Evolutionary conservation across 2,888 invertebrate species (phyloP).

Genomic region (Watsonalla cultraria): DNA sequence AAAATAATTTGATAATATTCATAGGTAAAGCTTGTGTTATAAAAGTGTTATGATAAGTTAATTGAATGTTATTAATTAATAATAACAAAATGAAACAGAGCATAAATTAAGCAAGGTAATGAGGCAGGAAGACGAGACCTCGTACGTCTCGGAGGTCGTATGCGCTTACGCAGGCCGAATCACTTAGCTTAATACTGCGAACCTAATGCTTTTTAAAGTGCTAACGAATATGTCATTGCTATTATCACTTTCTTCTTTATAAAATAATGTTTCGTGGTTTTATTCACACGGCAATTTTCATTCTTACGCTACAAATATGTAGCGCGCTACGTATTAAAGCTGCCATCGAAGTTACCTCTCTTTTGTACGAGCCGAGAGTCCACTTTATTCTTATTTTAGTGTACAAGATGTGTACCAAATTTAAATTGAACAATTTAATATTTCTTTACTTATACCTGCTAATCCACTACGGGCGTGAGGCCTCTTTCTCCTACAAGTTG

Average conservation of each 20-base stretch:
- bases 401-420: too few species aligned
- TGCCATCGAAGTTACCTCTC: too few species aligned
- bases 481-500: too few species aligned
- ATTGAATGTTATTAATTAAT: background rate
- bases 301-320: background rate
- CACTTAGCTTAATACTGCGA: conserved; percentile 40
- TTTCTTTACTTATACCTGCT: too few species aligned
- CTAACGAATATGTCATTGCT: conserved; percentile 24
- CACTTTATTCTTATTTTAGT: too few species aligned
- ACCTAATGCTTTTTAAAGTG: conserved; percentile 31
- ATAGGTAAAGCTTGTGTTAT: background rate
- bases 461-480: too few species aligned
- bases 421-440: too few species aligned
- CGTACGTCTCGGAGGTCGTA: conserved; percentile 44
- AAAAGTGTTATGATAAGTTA: background rate
- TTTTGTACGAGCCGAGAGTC: too few species aligned
- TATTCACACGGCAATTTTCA: background rate
- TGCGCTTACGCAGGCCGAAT: conserved; percentile 25
- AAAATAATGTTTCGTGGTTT: conserved; percentile 3
- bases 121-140: conserved; percentile 60
- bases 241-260: conserved; percentile 19
- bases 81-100: conserved; percentile 19
- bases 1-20: background rate
- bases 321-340: too few species aligned
- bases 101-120: conserved; percentile 44